Evolutionary conservation across 1,140 invertebrate genomes (phyloP).

Genomic region (Pygmarrhopalites habei): DNA sequence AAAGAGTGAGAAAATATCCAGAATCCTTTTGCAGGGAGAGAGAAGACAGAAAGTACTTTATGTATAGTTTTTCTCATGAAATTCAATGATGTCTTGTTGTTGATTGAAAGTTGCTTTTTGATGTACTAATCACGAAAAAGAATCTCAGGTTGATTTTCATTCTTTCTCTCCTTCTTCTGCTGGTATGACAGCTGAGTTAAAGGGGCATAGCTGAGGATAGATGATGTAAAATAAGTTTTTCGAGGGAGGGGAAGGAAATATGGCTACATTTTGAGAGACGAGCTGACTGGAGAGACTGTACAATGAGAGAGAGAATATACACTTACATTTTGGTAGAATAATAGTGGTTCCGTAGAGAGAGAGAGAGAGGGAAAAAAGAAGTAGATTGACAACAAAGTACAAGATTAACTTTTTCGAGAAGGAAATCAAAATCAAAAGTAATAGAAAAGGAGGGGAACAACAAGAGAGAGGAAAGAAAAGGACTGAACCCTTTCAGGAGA

Average conservation of each 20-base stretch:
- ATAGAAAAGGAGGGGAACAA: slow-evolving; percentile 22
- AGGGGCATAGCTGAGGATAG: background rate
- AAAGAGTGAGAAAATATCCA: no score
- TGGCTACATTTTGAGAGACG: background rate
- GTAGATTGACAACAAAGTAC: slow-evolving; percentile 28
- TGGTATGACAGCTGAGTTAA: background rate
- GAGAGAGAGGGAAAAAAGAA: slow-evolving; percentile 4
- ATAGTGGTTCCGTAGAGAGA: no score
- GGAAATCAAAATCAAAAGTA: slow-evolving; percentile 28
- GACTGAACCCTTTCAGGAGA: slow-evolving; percentile 8
- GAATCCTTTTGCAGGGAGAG: no score
- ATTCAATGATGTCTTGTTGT: no score
- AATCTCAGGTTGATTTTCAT: background rate
- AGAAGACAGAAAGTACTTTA: no score
- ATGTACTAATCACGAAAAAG: background rate
- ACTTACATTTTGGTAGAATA: slow-evolving; percentile 8
- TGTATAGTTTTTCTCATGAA: no score
- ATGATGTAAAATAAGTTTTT: background rate
- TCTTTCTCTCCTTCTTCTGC: background rate
- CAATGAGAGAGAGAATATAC: no score
- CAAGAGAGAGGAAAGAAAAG: slow-evolving; percentile 8
- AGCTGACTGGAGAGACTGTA: no score
- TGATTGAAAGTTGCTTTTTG: slow-evolving; percentile 6
- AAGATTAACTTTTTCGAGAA: slow-evolving; percentile 25
- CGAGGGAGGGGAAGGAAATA: background rate